A percentile compares a stretch with the other conserved stretches of the same genome.
phyloP scores from a whole-genome alignment of 2,888 invertebrate genomes.

The Nymphalis polychloros region DNA sequence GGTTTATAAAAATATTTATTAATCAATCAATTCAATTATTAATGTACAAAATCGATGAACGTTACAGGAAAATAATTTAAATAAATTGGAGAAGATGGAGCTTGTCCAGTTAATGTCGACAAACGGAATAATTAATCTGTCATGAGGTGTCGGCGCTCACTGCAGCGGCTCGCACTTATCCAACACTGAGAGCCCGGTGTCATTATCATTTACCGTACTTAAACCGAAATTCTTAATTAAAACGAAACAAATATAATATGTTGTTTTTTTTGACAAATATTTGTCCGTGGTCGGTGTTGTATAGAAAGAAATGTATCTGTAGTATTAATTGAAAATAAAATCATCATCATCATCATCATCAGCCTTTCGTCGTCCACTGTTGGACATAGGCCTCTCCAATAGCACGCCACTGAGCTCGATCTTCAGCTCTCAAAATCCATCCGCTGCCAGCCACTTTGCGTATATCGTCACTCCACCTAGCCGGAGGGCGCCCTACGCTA shows the following conservation, averaged over 20 bases:
- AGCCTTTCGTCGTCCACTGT: no score
- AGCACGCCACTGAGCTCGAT: no score
- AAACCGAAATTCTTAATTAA: neutral
- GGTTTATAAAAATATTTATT: no score
- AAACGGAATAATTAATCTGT: slow-evolving; percentile 67
- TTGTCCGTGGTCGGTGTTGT: no score
- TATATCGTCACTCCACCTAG: no score
- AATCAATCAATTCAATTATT: no score
- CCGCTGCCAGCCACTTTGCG: no score
- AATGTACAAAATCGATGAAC: neutral
- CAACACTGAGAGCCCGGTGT: neutral
- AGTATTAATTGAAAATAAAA: neutral
- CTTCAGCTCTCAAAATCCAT: no score
- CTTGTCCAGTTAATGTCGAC: slow-evolving; percentile 37
- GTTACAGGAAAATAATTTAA: neutral
- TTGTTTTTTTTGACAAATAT: neutral
- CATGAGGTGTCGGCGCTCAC: slow-evolving; percentile 46
- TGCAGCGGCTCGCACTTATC: slow-evolving; percentile 17
- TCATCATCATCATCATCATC: no score
- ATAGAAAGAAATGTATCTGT: neutral
- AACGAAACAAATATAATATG: neutral
- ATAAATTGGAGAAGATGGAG: neutral
- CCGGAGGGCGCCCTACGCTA: no score
- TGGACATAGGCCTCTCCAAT: no score
- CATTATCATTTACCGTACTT: slow-evolving; percentile 1